phyloP scores from a whole-genome alignment of 2,888 invertebrate species.

The Lordiphosa fenestrarum region DNA sequence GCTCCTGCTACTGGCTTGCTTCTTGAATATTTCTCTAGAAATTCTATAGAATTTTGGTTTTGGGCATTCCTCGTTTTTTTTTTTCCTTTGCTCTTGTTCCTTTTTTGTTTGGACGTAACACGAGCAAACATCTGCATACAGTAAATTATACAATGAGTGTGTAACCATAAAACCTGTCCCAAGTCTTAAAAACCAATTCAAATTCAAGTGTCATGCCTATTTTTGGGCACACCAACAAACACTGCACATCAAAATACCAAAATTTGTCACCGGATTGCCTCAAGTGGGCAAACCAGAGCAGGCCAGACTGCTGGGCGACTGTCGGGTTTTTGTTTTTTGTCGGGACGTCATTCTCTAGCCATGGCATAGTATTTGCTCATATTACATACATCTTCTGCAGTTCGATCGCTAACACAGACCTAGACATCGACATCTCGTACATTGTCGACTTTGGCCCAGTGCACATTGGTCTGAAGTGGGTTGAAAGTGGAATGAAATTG shows the following conservation, averaged over 20 bases:
- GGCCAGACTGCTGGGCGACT: conserved; percentile 67
- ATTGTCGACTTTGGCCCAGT: conserved; percentile 10
- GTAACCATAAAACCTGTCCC: conserved; percentile 66
- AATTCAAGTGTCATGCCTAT: conserved; percentile 70
- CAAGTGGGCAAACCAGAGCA: conserved; percentile 49
- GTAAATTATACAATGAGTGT: conserved; percentile 59
- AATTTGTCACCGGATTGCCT: conserved; percentile 61
- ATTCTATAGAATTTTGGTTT: conserved; percentile 59
- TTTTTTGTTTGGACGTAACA: conserved; percentile 14
- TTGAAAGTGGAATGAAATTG: neutral
- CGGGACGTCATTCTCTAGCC: conserved; percentile 38
- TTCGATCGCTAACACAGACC: conserved; percentile 29
- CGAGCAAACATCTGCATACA: conserved; percentile 63
- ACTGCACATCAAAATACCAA: conserved; percentile 24
- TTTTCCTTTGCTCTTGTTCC: conserved; percentile 8
- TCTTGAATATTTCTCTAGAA: conserved; percentile 50
- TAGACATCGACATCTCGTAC: conserved; percentile 14
- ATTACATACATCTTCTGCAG: conserved; percentile 60
- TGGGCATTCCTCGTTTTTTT: conserved; percentile 53
- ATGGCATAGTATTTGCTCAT: conserved; percentile 60
- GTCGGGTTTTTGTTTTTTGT: conserved; percentile 29
- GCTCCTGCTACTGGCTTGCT: conserved; percentile 1
- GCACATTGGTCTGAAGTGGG: neutral
- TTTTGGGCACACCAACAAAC: conserved; percentile 42
- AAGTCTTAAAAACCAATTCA: conserved; percentile 36